A percentile compares a stretch with the other conserved stretches of the same genome.
Conservation (phyloP, 2,113 vertebrate species). For the Mormyrus lacerda region DNA sequence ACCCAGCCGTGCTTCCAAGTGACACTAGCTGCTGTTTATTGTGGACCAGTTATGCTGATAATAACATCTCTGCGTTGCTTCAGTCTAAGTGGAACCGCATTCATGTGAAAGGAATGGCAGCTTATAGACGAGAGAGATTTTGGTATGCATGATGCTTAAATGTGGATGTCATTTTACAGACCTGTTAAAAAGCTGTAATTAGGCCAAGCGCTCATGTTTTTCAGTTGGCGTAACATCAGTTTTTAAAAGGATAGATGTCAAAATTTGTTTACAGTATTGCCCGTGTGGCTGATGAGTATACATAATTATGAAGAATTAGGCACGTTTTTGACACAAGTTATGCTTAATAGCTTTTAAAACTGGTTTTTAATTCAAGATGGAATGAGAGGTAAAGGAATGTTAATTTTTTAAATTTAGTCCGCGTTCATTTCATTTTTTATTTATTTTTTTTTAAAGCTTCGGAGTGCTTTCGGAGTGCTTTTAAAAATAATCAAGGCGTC, state of each 20-base stretch:
- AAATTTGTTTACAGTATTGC: not conserved
- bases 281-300: not conserved
- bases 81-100: not conserved
- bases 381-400: slow-evolving; percentile 2
- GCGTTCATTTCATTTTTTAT: not conserved
- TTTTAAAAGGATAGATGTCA: slow-evolving; percentile 8
- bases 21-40: not conserved
- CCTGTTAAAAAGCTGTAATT: slow-evolving; percentile 8
- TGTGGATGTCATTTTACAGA: not conserved
- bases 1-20: not conserved
- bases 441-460: not conserved
- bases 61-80: not conserved
- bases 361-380: not conserved
- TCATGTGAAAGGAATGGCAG: not conserved
- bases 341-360: slow-evolving; percentile 6
- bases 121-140: not conserved
- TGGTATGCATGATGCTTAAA: not conserved
- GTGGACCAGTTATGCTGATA: not conserved
- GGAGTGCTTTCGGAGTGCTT: not conserved
- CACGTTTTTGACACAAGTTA: slow-evolving; percentile 9
- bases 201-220: not conserved
- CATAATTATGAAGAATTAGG: slow-evolving; percentile 2
- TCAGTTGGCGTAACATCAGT: not conserved
- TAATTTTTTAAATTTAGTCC: not conserved
- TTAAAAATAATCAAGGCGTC: not conserved